phyloP scores from a whole-genome alignment of 2,888 invertebrate species.

The Mesopsocus fuscifrons region DNA sequence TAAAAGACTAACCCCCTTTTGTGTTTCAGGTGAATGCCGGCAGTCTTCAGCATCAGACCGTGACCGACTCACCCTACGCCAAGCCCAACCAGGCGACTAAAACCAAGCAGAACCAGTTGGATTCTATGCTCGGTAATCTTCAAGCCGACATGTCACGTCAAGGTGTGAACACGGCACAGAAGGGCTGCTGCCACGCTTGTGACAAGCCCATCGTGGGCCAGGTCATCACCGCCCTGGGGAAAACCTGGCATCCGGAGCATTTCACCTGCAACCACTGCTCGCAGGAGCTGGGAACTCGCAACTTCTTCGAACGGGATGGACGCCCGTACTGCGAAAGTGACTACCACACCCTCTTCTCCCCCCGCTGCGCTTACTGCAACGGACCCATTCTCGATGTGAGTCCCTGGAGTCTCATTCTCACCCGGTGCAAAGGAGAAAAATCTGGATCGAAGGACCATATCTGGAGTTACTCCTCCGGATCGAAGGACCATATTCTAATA shows the following conservation, averaged over 20 bases:
- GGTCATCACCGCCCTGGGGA: conserved; percentile 91
- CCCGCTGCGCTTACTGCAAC: conserved; percentile 96
- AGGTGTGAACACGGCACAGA: conserved; percentile 95
- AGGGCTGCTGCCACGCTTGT: conserved; percentile 98
- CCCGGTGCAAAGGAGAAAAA: neutral
- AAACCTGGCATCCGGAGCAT: conserved; percentile 99
- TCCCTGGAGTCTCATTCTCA: too few relatives aligned
- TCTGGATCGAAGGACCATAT: too few relatives aligned
- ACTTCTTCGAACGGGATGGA: conserved; percentile 96
- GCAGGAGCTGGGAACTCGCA: conserved; percentile 88
- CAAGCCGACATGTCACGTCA: conserved; percentile 97
- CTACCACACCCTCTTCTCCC: conserved; percentile 96
- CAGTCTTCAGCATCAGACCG: conserved; percentile 40
- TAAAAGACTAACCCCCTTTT: too few relatives aligned
- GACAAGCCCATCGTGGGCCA: conserved; percentile 98
- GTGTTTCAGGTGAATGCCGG: conserved; percentile 38
- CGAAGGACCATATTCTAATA: too few relatives aligned
- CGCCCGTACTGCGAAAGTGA: conserved; percentile 96
- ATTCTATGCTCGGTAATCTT: conserved; percentile 83
- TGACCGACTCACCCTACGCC: conserved; percentile 48
- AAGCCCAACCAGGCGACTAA: conserved; percentile 38
- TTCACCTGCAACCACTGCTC: conserved; percentile 96
- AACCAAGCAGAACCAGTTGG: conserved; percentile 33
- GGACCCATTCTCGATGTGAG: conserved; percentile 96
- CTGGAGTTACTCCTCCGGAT: too few relatives aligned